Evolutionary conservation across 2,888 invertebrate species (phyloP), one percentile per base, ranked within the genome.

Genomic region (Tuta absoluta): DNA sequence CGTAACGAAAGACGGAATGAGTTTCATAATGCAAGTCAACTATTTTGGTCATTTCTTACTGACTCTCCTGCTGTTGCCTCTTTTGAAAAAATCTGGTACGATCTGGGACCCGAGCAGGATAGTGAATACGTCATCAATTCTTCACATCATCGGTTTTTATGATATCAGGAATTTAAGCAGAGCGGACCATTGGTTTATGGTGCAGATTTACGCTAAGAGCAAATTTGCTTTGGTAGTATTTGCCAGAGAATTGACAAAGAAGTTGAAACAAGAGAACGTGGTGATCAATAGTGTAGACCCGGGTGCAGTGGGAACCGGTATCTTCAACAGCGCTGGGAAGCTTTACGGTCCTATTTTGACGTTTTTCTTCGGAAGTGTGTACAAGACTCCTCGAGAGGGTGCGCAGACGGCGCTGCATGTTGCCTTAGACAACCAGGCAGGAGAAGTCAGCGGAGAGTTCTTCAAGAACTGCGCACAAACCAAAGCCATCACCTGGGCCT

Each of bases 21-120:
- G 98, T 80, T 89, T 95, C 68, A 96, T 96, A 11, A 97, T 98
- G 95, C 98, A 96, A 60, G 97, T 98, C 2, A 99, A 99, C 84
- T 96, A 98, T 77, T 97, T 96, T 81, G 98, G 98, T 0, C 96
- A 97, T 11, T 98, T 98, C 82, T 91, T 99, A 37, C 89, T 99
- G 61, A 98, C 98, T 0, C 95, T 98, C 80, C 93, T 99, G 38
- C 93, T 99, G 45, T 94, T 97, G 71, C 96, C 96, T 86, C 87
- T 97, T 68, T 79, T 97, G 69, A 95, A 94, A 80, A 94, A 93
- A 76, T 78, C 85, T 8, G 90, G 87, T 1, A 73, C 65, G 0
- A 64, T 72, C 3, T 93, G 94, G 12, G 93, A 93, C 14, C 95
- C 96, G 5, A 94, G 95, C 65, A 93, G 97, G 67, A 94, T 97